Evolutionary conservation across 2,113 vertebrate species (phyloP), one percentile per base, ranked within the genome.

Genomic region (Grallaria varia): DNA sequence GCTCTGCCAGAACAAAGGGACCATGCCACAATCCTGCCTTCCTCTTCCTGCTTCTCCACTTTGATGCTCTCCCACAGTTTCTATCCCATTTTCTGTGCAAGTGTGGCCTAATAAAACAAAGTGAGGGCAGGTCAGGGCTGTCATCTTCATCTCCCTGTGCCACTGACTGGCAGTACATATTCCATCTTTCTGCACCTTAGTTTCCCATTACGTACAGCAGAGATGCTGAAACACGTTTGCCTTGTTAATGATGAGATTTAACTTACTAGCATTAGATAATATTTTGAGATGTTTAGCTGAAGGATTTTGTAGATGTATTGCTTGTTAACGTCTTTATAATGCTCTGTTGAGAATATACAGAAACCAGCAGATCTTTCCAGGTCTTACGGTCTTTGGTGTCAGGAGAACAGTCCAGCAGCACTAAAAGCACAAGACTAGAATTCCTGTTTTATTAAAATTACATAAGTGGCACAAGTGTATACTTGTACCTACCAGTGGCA

Each of bases 221-320:
- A 87, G 55, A 21, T 81, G 52, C 66, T 87, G 47, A 85, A 69
- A 39, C 12, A 35, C 50, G 4, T 87, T 62, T 85, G 45, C 66
- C 14, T 79, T 62, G 14, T 25, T 50, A 91, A 39, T 56, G 14
- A 42, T 58, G 44, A 90, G 18, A 23, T 79, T 71, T 37, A 60
- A 58, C 87, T 86, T 33, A 44, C 44, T 78, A 86, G 22, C 44
- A 63, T 84, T 89, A 56, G 24, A 24, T 76, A 14, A 62, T 67
- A 60, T 63, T 84, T 87, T 53, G 69, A 78, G 42, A 64, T 72
- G 42, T 69, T 87, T 73, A 72, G 47, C 69, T 84, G 83, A 62
- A 89, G 17, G 25, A 42, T 60, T 82, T 18, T 3, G 1, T 80
- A 22, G 56, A 14, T 64, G 7, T 44, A 15, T 35, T 80, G 6